These are phyloP conservation scores for Meloidogyne hapla DNA, from an alignment of 1,140 invertebrate genomes.

Conservation along the genomic window DNA sequence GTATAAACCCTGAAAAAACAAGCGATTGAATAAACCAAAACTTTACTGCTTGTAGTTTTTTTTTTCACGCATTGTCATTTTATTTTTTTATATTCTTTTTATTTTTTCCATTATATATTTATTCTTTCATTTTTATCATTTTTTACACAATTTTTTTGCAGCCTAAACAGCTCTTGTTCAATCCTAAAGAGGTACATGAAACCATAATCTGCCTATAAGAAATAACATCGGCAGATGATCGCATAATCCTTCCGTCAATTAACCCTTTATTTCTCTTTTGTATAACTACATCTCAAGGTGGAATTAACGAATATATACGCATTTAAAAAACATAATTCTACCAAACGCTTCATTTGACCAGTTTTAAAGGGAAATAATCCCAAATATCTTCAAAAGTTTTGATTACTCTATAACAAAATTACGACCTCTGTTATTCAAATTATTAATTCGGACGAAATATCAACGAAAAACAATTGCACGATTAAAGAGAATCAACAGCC, in stretches of 20 bases:
- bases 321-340: not conserved
- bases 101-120: not conserved
- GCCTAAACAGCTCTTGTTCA: not conserved
- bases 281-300: not conserved
- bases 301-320: not conserved
- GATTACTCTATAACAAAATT: not conserved
- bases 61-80: not conserved
- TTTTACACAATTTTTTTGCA: conserved; percentile 3
- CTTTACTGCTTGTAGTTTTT: not conserved
- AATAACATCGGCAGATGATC: not conserved
- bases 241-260: not conserved
- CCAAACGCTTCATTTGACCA: not conserved
- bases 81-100: not conserved
- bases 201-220: not conserved
- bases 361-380: not conserved
- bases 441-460: not conserved
- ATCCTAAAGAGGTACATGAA: not conserved
- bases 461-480: not conserved
- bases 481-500: not conserved
- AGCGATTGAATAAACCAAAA: not conserved
- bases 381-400: not conserved
- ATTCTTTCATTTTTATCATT: not conserved
- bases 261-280: not conserved
- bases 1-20: not conserved
- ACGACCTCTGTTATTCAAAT: not conserved